Conservation (phyloP, 1,140 invertebrate genomes). For the Conus ventricosus region DNA sequence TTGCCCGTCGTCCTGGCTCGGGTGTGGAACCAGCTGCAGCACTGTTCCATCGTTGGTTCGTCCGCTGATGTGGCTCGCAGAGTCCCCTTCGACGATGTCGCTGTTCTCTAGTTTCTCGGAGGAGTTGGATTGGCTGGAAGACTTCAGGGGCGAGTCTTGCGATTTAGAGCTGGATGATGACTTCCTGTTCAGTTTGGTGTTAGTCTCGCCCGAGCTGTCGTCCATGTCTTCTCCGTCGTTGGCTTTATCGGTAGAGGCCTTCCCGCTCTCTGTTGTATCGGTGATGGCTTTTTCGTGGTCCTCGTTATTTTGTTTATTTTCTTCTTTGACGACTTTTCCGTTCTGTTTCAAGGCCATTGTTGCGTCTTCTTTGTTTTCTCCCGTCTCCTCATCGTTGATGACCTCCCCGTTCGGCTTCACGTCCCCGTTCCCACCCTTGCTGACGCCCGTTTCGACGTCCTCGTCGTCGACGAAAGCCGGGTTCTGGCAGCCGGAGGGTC, state of each 20-base stretch:
- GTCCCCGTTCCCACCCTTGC: not conserved
- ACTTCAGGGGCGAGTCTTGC: not conserved
- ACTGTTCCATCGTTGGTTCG: not conserved
- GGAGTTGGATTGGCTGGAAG: not conserved
- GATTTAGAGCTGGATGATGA: not conserved
- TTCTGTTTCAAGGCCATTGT: not conserved
- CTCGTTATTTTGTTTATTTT: not conserved
- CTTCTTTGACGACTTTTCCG: not conserved
- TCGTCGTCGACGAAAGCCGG: conserved; percentile 43
- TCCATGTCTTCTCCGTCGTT: not conserved
- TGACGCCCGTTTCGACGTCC: not conserved
- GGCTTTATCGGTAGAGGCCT: not conserved
- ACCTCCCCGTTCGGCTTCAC: not conserved
- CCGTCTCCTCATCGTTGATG: not conserved
- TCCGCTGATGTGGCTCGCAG: not conserved
- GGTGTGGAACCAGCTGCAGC: too few relatives aligned
- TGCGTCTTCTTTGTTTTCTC: not conserved
- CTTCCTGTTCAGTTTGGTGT: not conserved
- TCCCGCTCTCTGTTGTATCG: not conserved
- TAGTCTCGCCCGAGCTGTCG: not conserved
- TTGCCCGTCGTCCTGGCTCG: not conserved
- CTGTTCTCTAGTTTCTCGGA: not conserved
- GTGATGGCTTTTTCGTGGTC: not conserved
- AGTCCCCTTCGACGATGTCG: not conserved
- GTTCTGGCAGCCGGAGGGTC: conserved; percentile 37